Base-by-base conservation (phyloP, 1,140 invertebrate genomes). In the Nasonia giraulti region DNA sequence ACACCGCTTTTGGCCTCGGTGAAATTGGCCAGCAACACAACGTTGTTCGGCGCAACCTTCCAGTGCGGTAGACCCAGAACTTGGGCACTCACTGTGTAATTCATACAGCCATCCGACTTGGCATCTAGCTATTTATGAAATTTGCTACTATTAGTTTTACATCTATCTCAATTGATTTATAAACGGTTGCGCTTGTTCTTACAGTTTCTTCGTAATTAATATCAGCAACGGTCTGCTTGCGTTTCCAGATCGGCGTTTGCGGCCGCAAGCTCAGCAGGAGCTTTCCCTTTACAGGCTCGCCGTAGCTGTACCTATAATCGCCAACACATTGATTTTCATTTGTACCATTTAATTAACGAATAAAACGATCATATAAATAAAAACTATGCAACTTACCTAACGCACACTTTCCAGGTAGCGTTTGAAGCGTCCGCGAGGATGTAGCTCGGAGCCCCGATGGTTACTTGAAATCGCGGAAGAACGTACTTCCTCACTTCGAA, bases 281-380 rank as follows among this genome's bases (percentile, higher is more conserved):
- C 50, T 89, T 91, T 6, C 96, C 96, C 83, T 95, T 94, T 7
- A 96, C 96, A 2, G 95, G 95, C 89, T 96, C 95, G 8, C 96
- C 95, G 90, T 96, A 96, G 6, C 95, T 96, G 86, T 96, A 96
- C 82, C 96, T 96, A 84, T 44, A 27, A 27, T 27, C 27, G 27
- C 27, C 27, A 27, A 27, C 27, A 1, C 27, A 27, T 27, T 27
- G 27, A 85, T 68, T 68, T 68, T n/a, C 6, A 68, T 68, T 68
- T 23, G 6, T 68, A 6, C 1, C 20, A 69, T 12, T 69, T 27
- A 27, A 27, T 69, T 27, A 27, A 5, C 55, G 55, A 5, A 62
- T 62, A 62, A 62, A 17, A n/a, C 20, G 55, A 62, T 20, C 55
- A 4, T 17, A n/a, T 62, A 40, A 40, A 40, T 8, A 40, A 40